phyloP scores from a whole-genome alignment of 2,113 vertebrate species.

The Dipodomys spectabilis region DNA sequence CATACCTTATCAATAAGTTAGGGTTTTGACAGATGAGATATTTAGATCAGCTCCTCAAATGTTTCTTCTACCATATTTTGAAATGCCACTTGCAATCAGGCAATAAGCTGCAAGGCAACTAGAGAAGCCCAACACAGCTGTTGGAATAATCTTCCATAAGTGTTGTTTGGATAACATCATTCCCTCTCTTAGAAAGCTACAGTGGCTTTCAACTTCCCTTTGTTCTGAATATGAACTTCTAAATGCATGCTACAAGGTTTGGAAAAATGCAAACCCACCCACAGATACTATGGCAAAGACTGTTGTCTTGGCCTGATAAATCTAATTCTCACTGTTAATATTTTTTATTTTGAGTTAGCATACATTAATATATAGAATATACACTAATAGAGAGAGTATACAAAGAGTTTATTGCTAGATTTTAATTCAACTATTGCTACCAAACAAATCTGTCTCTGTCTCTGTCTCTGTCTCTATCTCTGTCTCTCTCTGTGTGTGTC shows the following conservation, averaged over 20 bases:
- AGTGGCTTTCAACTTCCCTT: slow-evolving; percentile 69
- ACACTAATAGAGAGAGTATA: too few species aligned
- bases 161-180: slow-evolving; percentile 75
- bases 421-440: neutral
- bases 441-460: neutral
- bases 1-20: neutral
- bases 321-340: neutral
- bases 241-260: slow-evolving; percentile 54
- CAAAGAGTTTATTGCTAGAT: neutral
- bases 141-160: slow-evolving; percentile 70
- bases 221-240: slow-evolving; percentile 50
- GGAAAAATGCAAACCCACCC: slow-evolving; percentile 56
- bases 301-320: slow-evolving; percentile 8
- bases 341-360: too few species aligned
- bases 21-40: slow-evolving; percentile 37
- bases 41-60: slow-evolving; percentile 47
- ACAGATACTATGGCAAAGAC: neutral
- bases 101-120: slow-evolving; percentile 73
- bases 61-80: slow-evolving; percentile 63
- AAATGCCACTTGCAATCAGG: slow-evolving; percentile 77
- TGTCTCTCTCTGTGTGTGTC: too few species aligned
- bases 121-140: slow-evolving; percentile 75
- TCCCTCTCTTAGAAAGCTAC: slow-evolving; percentile 63
- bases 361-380: too few species aligned
- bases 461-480: too few species aligned